Base-by-base conservation (phyloP, 1,140 invertebrate species). In the Radopholus similis region DNA sequence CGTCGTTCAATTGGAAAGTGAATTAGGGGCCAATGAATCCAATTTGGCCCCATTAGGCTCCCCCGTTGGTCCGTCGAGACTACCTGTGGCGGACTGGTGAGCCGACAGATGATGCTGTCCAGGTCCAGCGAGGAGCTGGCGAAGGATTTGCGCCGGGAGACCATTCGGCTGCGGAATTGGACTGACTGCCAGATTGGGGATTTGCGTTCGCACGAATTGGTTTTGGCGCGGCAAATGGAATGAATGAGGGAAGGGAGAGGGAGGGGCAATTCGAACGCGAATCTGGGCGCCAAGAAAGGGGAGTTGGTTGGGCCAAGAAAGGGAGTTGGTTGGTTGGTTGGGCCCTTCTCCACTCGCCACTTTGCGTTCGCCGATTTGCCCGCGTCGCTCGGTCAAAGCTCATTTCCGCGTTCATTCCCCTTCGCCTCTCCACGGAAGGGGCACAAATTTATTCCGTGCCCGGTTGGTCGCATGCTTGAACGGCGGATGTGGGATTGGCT, bases 121-220 rank as follows among this genome's bases (percentile, higher is more conserved):
- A 62, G 40, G 34, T 62, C 40, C 18, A 62, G 40, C 32, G 49
- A 49, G 21, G 59, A 42, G 32, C 49, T 40, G 18, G 49, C 30
- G 40, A 62, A n/a, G 35, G 59, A 47, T 62, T 62, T 62, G 18
- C 59, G 59, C n/a, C 59, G 42, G 40, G 59, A 26, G 21, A 62
- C 59, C 59, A 62, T 62, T 62, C 49, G 40, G 28, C 23, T 59
- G 13, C 13, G n/a, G 13, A 13, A n/a, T 15, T n/a, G 28, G 15
- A n/a, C 15, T 47, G 15, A 47, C 6, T 9, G 15, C 13, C 28
- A 49, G 32, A 28, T 26, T 26, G 32, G n/a, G 4, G 13, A 4
- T 6, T 21, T 30, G 38, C 35, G 18, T 40, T 8, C 9, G 23
- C 18, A 40, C 26, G 15, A 18, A 15, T 37, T 44, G 2, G 37